Conservation (phyloP, 1,140 invertebrate genomes). For the Drosophila rhopaloa region DNA sequence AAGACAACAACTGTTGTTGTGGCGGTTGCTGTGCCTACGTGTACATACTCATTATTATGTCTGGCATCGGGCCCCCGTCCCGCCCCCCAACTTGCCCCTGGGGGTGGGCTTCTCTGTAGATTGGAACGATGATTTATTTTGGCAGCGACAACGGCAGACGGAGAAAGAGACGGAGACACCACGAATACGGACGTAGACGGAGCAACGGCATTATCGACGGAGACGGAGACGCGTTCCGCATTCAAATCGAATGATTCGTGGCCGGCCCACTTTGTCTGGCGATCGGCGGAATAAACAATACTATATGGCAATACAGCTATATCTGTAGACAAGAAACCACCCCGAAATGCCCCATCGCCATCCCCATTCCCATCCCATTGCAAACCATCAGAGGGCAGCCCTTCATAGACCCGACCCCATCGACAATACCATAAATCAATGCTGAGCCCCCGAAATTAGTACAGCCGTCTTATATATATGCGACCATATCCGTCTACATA, state of each 20-base stretch:
- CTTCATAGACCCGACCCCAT: constrained; percentile 41
- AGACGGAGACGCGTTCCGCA: constrained; percentile 72
- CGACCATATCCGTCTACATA: not conserved
- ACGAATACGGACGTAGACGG: constrained; percentile 6
- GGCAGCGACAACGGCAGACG: constrained; percentile 57
- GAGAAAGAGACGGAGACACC: constrained; percentile 22
- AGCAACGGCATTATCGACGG: constrained; percentile 18
- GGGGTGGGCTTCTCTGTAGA: constrained; percentile 34
- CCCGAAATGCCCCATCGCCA: constrained; percentile 2
- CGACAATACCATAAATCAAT: constrained; percentile 39
- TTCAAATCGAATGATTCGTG: constrained; percentile 68
- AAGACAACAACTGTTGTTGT: not conserved
- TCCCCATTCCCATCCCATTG: not conserved
- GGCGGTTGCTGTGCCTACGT: not conserved
- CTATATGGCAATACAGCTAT: constrained; percentile 4
- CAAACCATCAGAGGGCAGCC: constrained; percentile 3
- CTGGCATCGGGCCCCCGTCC: constrained; percentile 61
- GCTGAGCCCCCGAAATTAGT: constrained; percentile 30
- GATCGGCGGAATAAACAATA: constrained; percentile 34
- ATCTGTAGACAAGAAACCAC: constrained; percentile 11
- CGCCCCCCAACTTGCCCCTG: constrained; percentile 18
- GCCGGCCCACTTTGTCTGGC: constrained; percentile 67
- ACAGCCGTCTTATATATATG: not conserved
- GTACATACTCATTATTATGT: constrained; percentile 69
- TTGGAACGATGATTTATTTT: constrained; percentile 80